Evolutionary conservation across 2,888 invertebrate species (phyloP).

Genomic region (Dryocosmus kuriphilus): DNA sequence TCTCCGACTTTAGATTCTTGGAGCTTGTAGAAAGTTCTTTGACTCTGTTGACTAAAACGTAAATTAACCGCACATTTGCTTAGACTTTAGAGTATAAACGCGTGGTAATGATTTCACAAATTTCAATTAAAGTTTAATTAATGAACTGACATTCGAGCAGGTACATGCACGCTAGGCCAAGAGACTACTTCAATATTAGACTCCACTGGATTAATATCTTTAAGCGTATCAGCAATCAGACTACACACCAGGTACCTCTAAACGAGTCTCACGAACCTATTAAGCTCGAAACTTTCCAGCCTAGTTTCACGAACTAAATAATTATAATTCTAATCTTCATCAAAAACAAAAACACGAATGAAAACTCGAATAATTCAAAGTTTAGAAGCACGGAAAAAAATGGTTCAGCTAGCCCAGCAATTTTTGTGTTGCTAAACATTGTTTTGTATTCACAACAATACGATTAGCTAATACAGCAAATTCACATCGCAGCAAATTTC

Average conservation of each 20-base stretch:
- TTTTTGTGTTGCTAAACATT: too few relatives aligned
- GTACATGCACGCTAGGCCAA: conserved; percentile 34
- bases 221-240: conserved; percentile 40
- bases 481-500: too few relatives aligned
- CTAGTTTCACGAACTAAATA: conserved; percentile 34
- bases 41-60: conserved; percentile 26
- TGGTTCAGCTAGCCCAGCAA: too few relatives aligned
- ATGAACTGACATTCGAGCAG: conserved; percentile 34
- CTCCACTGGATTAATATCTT: conserved; percentile 39
- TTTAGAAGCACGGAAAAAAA: too few relatives aligned
- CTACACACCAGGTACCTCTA: conserved; percentile 39
- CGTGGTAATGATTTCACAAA: conserved; percentile 38
- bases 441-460: too few relatives aligned
- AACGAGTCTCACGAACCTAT: conserved; percentile 40
- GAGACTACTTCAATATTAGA: conserved; percentile 36
- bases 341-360: background rate
- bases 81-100: conserved; percentile 32
- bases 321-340: conserved; percentile 31
- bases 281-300: conserved; percentile 39
- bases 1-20: background rate
- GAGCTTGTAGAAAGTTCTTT: conserved; percentile 17
- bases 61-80: conserved; percentile 29
- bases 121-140: conserved; percentile 41
- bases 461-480: too few relatives aligned
- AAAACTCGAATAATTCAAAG: background rate